Evolutionary conservation across 2,797 vertebrate species (phyloP), one percentile per base, ranked within the genome.

Genomic region (Sebastes itinus): DNA sequence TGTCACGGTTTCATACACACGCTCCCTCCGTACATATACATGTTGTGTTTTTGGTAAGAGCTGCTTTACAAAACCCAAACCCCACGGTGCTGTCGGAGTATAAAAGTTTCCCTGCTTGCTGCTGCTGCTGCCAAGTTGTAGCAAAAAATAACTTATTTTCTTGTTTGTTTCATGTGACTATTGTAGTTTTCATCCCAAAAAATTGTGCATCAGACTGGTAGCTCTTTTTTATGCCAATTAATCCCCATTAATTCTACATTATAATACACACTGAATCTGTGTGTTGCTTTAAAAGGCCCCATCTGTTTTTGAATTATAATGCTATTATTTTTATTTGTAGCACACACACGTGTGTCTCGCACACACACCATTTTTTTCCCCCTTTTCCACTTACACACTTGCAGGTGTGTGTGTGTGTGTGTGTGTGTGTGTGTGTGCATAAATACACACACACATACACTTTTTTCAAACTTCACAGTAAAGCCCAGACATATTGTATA

Each of bases 101-200:
- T 18, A 52, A 91, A 92, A 93, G 83, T 93, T 93, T 85, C 46
- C 6, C 62, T 5, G 35, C 35, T 38, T 38, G 13, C 35, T 14
- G 35, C 61, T 64, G 22, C 74, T 62, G 76, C 75, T 77, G 71
- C 68, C 78, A 92, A 90, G 82, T 84, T 89, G 54, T 20, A 23
- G 22, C 67, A 16, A 75, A 35, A 80, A 80, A 54, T 1, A 74
- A 87, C 28, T 80, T 71, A 62, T 81, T 77, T 59, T 38, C 11
- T 56, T 52, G 70, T 32, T 67, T 23, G 30, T 70, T n/a, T 67
- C 63, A n/a, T 60, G 16, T 8, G 33, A 25, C 58, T 54, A 5
- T 59, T 54, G 5, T 35, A 72, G 58, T 74, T 72, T 52, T 10
- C 56, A 18, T 42, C 54, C 49, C 8, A 4, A 72, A 72, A 69